phyloP scores from a whole-genome alignment of 2,888 invertebrate genomes.

The Neoaliturus tenellus region DNA sequence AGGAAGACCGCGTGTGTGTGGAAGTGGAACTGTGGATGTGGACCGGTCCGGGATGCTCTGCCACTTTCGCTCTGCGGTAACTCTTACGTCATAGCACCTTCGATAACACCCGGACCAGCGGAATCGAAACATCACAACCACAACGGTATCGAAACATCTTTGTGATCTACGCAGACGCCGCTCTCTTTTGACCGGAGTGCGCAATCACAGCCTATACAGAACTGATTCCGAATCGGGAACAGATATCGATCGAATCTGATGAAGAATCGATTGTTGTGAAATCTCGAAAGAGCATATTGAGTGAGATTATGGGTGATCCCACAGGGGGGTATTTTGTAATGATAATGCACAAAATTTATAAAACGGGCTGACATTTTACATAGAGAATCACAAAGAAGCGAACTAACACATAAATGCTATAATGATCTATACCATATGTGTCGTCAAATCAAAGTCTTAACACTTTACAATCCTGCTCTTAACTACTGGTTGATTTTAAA shows the following conservation, averaged over 20 bases:
- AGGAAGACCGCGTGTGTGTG: constrained; percentile 6
- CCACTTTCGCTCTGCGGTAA: constrained; percentile 21
- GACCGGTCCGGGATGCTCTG: background rate
- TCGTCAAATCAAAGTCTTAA: too few relatives aligned
- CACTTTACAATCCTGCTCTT: too few relatives aligned
- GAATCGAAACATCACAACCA: too few relatives aligned
- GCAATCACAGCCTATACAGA: background rate
- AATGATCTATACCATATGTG: too few relatives aligned
- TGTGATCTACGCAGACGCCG: background rate
- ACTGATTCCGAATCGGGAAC: background rate
- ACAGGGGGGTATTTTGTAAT: too few relatives aligned
- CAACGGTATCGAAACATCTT: background rate
- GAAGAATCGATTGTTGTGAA: background rate
- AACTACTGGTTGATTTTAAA: too few relatives aligned
- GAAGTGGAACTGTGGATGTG: constrained; percentile 7
- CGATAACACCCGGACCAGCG: background rate
- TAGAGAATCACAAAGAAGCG: too few relatives aligned
- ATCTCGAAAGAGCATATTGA: background rate
- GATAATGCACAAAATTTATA: too few relatives aligned
- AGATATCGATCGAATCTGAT: background rate
- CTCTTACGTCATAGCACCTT: background rate
- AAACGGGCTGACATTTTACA: too few relatives aligned
- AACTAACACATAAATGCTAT: too few relatives aligned
- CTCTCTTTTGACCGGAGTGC: background rate
- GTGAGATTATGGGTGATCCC: too few relatives aligned